A percentile compares a stretch with the other conserved stretches of the same genome.
Evolutionary conservation across 2,113 vertebrate genomes (phyloP).

Genomic region (Mugil cephalus): DNA sequence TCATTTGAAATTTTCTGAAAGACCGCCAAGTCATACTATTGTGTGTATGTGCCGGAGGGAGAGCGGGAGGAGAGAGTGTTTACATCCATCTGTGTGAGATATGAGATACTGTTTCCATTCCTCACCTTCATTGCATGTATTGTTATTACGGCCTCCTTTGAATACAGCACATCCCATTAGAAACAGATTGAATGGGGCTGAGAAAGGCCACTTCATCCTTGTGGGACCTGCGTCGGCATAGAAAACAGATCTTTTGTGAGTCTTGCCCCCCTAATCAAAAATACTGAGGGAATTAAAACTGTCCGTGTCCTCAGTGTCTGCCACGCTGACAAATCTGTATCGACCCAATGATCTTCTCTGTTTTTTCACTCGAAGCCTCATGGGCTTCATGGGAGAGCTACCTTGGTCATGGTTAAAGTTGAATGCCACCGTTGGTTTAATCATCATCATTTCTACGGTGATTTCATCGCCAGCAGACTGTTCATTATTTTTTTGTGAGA

Average conservation of each 20-base stretch:
- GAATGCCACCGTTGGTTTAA: conserved; percentile 52
- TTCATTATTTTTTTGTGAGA: conserved; percentile 71
- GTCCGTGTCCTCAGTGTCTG: neutral
- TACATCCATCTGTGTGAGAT: conserved; percentile 38
- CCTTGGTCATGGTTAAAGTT: conserved; percentile 17
- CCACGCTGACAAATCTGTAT: neutral
- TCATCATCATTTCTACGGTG: conserved; percentile 57
- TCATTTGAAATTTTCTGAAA: conserved; percentile 11
- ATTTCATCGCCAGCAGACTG: conserved; percentile 23
- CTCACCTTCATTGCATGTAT: conserved; percentile 21
- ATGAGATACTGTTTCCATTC: conserved; percentile 27
- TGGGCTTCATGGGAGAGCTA: neutral
- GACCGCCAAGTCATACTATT: neutral
- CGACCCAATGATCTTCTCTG: neutral
- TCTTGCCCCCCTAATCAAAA: conserved; percentile 45
- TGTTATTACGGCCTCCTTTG: conserved; percentile 57
- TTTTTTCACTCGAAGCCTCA: conserved; percentile 17
- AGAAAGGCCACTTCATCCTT: conserved; percentile 59
- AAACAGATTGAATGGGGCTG: conserved; percentile 55
- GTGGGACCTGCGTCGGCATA: conserved; percentile 22
- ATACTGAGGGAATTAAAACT: conserved; percentile 44
- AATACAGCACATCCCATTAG: conserved; percentile 57
- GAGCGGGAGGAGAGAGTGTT: conserved; percentile 19
- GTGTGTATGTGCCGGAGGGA: neutral
- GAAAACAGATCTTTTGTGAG: conserved; percentile 52